These are phyloP conservation scores for Malurus elegans DNA, from an alignment of 2,113 vertebrate genomes.

Conservation along the genomic window DNA sequence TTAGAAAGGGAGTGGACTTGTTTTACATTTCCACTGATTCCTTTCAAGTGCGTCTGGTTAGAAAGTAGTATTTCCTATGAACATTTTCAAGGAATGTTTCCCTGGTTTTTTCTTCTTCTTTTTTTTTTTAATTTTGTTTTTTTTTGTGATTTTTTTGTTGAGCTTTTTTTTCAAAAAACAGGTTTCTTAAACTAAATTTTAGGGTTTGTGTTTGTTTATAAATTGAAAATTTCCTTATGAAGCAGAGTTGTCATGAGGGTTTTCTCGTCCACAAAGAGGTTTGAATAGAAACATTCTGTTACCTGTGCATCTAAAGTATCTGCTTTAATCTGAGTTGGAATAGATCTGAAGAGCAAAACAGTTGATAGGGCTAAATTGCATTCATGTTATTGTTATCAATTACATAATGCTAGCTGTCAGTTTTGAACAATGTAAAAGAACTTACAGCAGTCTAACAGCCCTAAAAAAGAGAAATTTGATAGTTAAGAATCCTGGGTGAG, in stretches of 20 bases:
- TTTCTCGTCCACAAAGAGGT: background rate
- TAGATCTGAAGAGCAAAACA: background rate
- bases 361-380: background rate
- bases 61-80: background rate
- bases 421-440: background rate
- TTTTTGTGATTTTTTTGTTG: background rate
- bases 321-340: background rate
- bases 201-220: background rate
- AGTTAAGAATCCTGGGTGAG: background rate
- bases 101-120: background rate
- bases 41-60: background rate
- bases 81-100: background rate
- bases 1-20: background rate
- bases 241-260: background rate
- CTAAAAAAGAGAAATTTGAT: background rate
- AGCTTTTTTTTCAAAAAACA: background rate
- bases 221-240: background rate
- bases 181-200: background rate
- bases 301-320: background rate
- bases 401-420: background rate
- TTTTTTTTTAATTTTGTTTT: background rate
- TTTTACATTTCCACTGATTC: background rate
- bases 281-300: background rate
- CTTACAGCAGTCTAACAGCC: background rate
- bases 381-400: background rate